Percentiles rank a stretch among this genome's conserved stretches.
phyloP scores from a whole-genome alignment of 2,888 invertebrate species.

The Cataglyphis altisquamis region DNA sequence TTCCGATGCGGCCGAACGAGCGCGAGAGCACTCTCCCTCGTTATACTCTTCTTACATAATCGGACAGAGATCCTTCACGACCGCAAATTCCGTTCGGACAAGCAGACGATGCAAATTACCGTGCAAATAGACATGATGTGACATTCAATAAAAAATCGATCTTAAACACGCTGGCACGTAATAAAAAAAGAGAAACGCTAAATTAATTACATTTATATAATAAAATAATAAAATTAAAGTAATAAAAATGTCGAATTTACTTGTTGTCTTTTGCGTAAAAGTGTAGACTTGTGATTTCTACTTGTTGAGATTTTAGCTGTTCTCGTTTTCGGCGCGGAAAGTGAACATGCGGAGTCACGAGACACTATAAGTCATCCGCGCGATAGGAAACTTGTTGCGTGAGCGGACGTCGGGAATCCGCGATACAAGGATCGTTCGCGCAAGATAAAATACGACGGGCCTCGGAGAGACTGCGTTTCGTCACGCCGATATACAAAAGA shows the following conservation, averaged over 20 bases:
- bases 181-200: not conserved
- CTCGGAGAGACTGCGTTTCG: not conserved
- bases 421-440: not conserved
- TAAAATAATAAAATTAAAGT: not conserved
- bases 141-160: not conserved
- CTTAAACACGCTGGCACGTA: not conserved
- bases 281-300: constrained; percentile 4
- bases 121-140: not conserved
- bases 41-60: constrained; percentile 22
- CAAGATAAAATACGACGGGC: constrained; percentile 20
- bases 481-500: not conserved
- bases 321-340: constrained; percentile 49
- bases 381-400: constrained; percentile 74
- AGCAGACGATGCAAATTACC: not conserved
- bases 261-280: constrained; percentile 15
- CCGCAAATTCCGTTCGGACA: not conserved
- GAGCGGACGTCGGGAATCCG: constrained; percentile 61
- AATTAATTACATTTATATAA: not conserved
- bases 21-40: not conserved
- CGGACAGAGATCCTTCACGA: not conserved
- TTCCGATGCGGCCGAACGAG: constrained; percentile 41
- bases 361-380: constrained; percentile 74
- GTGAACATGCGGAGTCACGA: constrained; percentile 63
- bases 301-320: not conserved
- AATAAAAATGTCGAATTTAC: not conserved